These are phyloP conservation scores for Oxyura jamaicensis DNA, from an alignment of 2,113 vertebrate genomes.

Conservation along the genomic window DNA sequence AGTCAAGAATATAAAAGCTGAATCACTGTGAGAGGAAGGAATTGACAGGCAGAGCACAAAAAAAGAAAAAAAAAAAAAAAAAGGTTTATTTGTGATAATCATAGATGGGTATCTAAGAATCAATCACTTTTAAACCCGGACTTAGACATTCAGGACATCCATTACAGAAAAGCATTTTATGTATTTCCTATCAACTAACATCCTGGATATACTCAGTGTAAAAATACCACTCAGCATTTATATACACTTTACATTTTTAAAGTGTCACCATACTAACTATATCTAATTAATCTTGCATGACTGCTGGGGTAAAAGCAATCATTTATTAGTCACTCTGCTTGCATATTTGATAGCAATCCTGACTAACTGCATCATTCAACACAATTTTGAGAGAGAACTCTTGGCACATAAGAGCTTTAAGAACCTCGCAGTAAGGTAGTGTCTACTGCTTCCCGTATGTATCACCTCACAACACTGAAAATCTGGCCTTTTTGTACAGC, in stretches of 20 bases:
- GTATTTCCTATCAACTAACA: background rate
- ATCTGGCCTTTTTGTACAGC: background rate
- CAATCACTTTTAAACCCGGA: background rate
- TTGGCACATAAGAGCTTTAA: background rate
- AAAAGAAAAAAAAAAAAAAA: background rate
- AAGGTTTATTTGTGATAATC: background rate
- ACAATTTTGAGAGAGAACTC: background rate
- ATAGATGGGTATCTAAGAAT: background rate
- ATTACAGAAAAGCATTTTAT: background rate
- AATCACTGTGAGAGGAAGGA: background rate
- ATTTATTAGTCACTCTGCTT: slow-evolving; percentile 10
- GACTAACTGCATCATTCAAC: background rate
- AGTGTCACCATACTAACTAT: background rate
- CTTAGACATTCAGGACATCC: background rate
- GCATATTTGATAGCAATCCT: slow-evolving; percentile 28
- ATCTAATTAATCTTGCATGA: slow-evolving; percentile 23
- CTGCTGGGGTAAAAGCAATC: slow-evolving; percentile 9
- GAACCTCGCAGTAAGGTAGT: background rate
- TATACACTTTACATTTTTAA: background rate
- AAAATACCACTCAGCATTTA: slow-evolving; percentile 35
- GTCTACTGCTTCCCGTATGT: background rate
- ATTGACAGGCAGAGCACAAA: background rate
- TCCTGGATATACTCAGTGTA: slow-evolving; percentile 17
- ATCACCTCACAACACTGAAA: background rate
- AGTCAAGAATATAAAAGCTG: background rate